Percentiles rank a stretch among this genome's conserved stretches.
These are phyloP conservation scores for Spongilla lacustris DNA, from an alignment of 37 sponge, comb jelly and placozoan genomes.

Conservation along the genomic window DNA sequence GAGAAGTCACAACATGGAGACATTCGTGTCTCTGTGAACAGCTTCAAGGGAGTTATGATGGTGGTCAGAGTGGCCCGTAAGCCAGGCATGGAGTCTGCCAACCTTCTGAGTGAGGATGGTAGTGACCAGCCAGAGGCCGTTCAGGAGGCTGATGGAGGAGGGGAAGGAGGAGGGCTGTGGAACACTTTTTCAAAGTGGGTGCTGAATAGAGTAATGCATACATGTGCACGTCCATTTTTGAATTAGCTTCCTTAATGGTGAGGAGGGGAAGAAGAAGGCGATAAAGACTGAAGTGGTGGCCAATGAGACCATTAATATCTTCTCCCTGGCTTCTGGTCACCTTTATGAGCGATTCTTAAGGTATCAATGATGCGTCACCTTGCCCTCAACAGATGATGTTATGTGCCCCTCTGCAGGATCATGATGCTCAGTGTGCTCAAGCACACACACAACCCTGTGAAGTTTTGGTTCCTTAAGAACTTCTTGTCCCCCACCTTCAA, in stretches of 20 bases:
- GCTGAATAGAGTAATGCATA: neutral
- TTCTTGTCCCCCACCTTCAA: conserved; percentile 93
- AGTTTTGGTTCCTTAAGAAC: conserved; percentile 98
- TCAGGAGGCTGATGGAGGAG: conserved; percentile 30
- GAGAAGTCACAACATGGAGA: neutral
- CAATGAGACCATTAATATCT: conserved; percentile 90
- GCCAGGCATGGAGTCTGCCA: conserved; percentile 71
- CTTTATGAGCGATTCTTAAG: conserved; percentile 95
- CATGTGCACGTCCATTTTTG: neutral
- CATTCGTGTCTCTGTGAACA: conserved; percentile 39
- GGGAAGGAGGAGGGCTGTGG: conserved; percentile 62
- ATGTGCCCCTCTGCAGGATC: conserved; percentile 45
- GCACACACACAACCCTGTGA: conserved; percentile 85
- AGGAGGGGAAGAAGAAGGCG: neutral
- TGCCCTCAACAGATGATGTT: neutral
- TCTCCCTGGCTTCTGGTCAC: conserved; percentile 96
- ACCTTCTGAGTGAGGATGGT: conserved; percentile 36
- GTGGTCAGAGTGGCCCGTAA: conserved; percentile 52
- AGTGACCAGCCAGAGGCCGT: neutral
- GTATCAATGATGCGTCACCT: conserved; percentile 13
- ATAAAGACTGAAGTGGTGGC: neutral
- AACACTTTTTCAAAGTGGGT: conserved; percentile 57
- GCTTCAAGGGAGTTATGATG: conserved; percentile 60
- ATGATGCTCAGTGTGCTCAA: conserved; percentile 95
- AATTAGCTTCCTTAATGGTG: conserved; percentile 9